These are phyloP conservation scores for Platichthys flesus DNA, from an alignment of 2,113 vertebrate species.

Conservation along the genomic window DNA sequence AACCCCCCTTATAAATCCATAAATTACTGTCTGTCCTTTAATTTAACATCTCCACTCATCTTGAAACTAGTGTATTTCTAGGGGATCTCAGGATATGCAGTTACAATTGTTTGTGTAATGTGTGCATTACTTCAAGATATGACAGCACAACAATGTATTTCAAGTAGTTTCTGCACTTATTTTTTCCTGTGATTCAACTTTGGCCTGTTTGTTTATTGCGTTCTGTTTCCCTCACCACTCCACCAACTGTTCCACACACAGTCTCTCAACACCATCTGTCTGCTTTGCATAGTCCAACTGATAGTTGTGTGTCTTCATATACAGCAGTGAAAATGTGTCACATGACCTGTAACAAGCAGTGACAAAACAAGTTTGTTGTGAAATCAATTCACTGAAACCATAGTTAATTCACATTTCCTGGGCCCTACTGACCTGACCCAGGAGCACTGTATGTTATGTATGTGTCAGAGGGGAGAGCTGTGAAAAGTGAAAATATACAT, in stretches of 20 bases:
- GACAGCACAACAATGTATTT: background rate
- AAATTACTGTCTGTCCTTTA: no score
- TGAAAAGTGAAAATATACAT: background rate
- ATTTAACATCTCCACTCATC: no score
- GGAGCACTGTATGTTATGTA: slow-evolving; percentile 23
- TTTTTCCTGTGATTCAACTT: background rate
- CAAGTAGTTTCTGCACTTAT: background rate
- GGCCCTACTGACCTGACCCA: slow-evolving; percentile 29
- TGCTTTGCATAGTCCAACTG: slow-evolving; percentile 54
- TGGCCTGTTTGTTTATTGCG: background rate
- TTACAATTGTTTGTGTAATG: background rate
- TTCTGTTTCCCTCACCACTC: background rate
- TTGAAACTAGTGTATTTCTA: no score
- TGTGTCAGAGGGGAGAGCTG: slow-evolving; percentile 8
- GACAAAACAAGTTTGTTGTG: background rate
- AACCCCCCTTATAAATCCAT: no score
- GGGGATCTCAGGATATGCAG: no score
- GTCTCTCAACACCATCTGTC: slow-evolving; percentile 12
- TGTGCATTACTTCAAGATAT: background rate
- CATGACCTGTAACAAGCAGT: slow-evolving; percentile 30
- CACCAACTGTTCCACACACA: slow-evolving; percentile 13
- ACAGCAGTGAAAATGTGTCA: slow-evolving; percentile 34
- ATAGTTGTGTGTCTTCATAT: slow-evolving; percentile 44
- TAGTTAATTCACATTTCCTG: slow-evolving; percentile 34
- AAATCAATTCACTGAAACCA: slow-evolving; percentile 34